phyloP scores from a whole-genome alignment of 2,888 invertebrate species.

The Hermaeophaga mercurialis region DNA sequence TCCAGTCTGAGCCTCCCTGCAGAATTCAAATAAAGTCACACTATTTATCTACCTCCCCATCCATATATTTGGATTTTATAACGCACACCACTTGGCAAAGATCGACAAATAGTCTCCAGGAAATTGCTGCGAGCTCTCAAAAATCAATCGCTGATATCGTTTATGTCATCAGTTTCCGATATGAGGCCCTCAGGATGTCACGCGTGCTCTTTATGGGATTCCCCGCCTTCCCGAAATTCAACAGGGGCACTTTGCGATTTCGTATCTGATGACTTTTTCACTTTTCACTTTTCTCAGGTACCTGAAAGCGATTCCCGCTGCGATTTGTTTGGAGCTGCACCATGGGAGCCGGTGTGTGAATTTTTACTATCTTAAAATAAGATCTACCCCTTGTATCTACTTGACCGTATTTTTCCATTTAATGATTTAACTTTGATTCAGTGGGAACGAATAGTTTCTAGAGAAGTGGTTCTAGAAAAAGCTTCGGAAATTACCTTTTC shows the following conservation, averaged over 20 bases:
- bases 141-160: slow-evolving; percentile 39
- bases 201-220: slow-evolving; percentile 37
- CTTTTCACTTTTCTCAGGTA: slow-evolving; percentile 20
- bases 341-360: slow-evolving; percentile 33
- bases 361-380: slow-evolving; percentile 21
- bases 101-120: slow-evolving; percentile 36
- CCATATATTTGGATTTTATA: slow-evolving; percentile 1
- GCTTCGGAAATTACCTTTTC: no score
- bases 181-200: slow-evolving; percentile 46
- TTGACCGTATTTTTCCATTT: no score
- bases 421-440: no score
- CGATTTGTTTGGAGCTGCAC: slow-evolving; percentile 23
- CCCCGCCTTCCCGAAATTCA: slow-evolving; percentile 33
- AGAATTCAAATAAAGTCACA: neutral
- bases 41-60: neutral
- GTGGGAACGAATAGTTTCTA: no score
- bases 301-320: neutral
- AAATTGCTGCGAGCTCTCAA: slow-evolving; percentile 32
- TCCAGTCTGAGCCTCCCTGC: no score
- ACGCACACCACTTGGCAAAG: slow-evolving; percentile 5
- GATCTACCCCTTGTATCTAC: neutral
- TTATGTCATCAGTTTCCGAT: slow-evolving; percentile 45
- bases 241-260: slow-evolving; percentile 33
- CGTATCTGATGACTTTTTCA: slow-evolving; percentile 38
- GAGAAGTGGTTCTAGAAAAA: no score